phyloP scores from a whole-genome alignment of 2,113 vertebrate genomes.

The Petrocephalus microphthalmus region DNA sequence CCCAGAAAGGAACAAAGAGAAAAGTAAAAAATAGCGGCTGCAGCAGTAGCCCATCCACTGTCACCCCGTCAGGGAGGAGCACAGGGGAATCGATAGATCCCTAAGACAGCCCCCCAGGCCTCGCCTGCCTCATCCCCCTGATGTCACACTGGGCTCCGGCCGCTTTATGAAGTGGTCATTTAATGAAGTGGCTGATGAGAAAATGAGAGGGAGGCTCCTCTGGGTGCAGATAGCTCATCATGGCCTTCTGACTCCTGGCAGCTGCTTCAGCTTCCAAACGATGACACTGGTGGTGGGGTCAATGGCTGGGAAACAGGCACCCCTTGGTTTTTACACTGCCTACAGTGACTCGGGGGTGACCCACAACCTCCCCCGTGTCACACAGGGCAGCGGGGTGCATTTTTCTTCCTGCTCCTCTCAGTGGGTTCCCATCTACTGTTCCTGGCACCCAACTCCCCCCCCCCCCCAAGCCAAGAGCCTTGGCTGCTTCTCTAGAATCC shows the following conservation, averaged over 20 bases:
- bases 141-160: no score
- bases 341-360: slow-evolving; percentile 62
- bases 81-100: no score
- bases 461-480: neutral
- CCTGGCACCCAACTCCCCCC: slow-evolving; percentile 10
- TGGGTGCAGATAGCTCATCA: slow-evolving; percentile 38
- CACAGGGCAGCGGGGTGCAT: slow-evolving; percentile 67
- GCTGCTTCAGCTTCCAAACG: slow-evolving; percentile 86
- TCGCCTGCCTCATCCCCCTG: no score
- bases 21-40: no score
- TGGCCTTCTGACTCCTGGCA: slow-evolving; percentile 80
- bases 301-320: slow-evolving; percentile 47
- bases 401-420: slow-evolving; percentile 50
- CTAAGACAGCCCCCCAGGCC: no score
- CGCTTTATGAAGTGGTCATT: slow-evolving; percentile 66
- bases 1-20: neutral
- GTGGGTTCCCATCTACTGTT: slow-evolving; percentile 49
- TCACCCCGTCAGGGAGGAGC: no score
- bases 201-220: slow-evolving; percentile 69
- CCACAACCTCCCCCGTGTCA: slow-evolving; percentile 69
- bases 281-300: slow-evolving; percentile 32
- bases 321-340: slow-evolving; percentile 71
- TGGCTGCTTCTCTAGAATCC: neutral
- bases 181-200: slow-evolving; percentile 74
- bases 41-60: no score